phyloP scores from a whole-genome alignment of 2,113 vertebrate genomes.

The Jaculus jaculus region DNA sequence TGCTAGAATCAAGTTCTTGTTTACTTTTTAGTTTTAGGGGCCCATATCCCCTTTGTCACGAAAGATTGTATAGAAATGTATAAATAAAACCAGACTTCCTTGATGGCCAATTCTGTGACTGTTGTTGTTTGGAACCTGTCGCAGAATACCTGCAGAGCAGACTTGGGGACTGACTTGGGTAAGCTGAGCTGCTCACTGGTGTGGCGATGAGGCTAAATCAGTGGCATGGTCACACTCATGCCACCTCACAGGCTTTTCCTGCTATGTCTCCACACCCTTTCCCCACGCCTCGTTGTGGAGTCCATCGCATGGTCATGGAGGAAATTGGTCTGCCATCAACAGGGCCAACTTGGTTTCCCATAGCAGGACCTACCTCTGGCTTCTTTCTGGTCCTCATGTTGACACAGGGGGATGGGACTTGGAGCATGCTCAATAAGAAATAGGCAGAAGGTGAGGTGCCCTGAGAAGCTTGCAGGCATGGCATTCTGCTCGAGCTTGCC shows the following conservation, averaged over 20 bases:
- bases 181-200: neutral
- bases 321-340: too few species aligned
- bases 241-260: accelerated
- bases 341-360: too few species aligned
- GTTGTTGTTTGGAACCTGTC: accelerated
- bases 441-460: too few species aligned
- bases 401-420: too few species aligned
- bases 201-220: accelerated
- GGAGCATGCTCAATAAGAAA: neutral
- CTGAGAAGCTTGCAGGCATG: too few species aligned
- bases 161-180: neutral
- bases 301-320: accelerated
- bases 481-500: neutral
- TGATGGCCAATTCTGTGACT: accelerated
- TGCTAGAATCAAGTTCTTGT: accelerated
- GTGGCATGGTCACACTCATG: neutral
- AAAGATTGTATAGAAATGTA: accelerated
- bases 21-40: neutral
- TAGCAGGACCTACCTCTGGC: neutral
- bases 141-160: accelerated
- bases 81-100: too few species aligned
- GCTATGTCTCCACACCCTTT: accelerated
- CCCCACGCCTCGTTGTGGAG: neutral
- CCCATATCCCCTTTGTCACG: accelerated
- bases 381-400: neutral